Evolutionary conservation across 2,113 vertebrate genomes (phyloP).

Genomic region (Semicossyphus pulcher): DNA sequence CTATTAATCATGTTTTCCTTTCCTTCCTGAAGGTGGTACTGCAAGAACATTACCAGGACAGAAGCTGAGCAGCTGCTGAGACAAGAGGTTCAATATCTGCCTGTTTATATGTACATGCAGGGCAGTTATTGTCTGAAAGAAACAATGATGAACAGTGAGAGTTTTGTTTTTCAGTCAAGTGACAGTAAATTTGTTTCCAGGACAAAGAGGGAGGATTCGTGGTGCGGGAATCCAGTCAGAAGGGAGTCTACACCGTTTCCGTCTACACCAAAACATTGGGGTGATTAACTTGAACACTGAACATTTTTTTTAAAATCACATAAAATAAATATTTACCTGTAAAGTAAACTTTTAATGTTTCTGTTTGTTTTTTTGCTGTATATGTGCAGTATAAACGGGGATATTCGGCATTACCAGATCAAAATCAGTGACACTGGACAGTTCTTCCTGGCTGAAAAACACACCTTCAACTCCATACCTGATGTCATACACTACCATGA

Average conservation of each 20-base stretch:
- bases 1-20: fast-evolving
- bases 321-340: background rate
- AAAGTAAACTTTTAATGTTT: background rate
- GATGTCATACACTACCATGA: slow-evolving; percentile 89
- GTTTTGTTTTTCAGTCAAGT: too few species aligned
- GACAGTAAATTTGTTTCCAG: slow-evolving; percentile 67
- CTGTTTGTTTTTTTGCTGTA: background rate
- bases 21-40: slow-evolving; percentile 86
- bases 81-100: slow-evolving; percentile 82
- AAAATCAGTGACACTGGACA: slow-evolving; percentile 81
- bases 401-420: slow-evolving; percentile 89
- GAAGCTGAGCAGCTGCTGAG: slow-evolving; percentile 88
- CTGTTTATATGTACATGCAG: background rate
- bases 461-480: slow-evolving; percentile 85
- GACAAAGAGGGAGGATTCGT: slow-evolving; percentile 89
- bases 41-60: slow-evolving; percentile 88
- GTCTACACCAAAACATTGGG: slow-evolving; percentile 83
- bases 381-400: slow-evolving; percentile 39
- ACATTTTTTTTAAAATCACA: too few species aligned
- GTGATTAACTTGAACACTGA: slow-evolving; percentile 70
- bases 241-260: slow-evolving; percentile 87
- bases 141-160: too few species aligned
- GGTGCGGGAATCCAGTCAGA: slow-evolving; percentile 90
- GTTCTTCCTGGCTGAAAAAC: slow-evolving; percentile 88
- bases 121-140: too few species aligned